These are phyloP conservation scores for Vanessa atalanta DNA, from an alignment of 1,140 invertebrate species.

Conservation along the genomic window DNA sequence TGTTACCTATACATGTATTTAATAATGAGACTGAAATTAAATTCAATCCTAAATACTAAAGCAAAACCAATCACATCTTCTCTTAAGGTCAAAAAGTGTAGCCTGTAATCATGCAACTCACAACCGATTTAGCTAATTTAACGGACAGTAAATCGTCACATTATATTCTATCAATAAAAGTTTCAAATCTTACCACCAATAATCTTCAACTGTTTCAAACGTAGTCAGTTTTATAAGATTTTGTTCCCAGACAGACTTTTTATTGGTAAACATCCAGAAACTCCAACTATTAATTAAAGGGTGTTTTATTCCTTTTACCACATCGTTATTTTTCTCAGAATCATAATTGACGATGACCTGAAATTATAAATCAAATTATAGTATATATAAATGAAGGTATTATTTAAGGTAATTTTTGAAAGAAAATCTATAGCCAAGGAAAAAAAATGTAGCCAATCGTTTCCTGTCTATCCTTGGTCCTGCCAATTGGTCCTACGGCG, in stretches of 20 bases:
- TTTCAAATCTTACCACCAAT: constrained; percentile 90
- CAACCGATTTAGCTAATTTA: background rate
- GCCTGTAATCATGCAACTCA: too few species aligned
- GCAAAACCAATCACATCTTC: too few species aligned
- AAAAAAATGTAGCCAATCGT: too few species aligned
- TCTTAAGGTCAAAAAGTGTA: too few species aligned
- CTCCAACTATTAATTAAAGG: constrained; percentile 91
- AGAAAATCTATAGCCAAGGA: too few species aligned
- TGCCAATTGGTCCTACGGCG: too few species aligned
- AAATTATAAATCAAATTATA: background rate
- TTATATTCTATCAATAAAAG: background rate
- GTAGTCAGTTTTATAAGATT: constrained; percentile 93
- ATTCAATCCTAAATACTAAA: too few species aligned
- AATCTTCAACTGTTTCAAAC: constrained; percentile 98
- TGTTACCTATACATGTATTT: too few species aligned
- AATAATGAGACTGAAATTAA: too few species aligned
- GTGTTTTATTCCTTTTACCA: constrained; percentile 62
- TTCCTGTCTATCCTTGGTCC: too few species aligned
- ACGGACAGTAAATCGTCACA: background rate
- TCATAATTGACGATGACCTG: background rate
- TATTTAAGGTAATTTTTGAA: too few species aligned
- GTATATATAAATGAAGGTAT: background rate
- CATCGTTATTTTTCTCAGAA: background rate
- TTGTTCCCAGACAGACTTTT: constrained; percentile 90
- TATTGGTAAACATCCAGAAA: constrained; percentile 96